Conservation (phyloP, 2,113 vertebrate species). For the Crotophaga sulcirostris region DNA sequence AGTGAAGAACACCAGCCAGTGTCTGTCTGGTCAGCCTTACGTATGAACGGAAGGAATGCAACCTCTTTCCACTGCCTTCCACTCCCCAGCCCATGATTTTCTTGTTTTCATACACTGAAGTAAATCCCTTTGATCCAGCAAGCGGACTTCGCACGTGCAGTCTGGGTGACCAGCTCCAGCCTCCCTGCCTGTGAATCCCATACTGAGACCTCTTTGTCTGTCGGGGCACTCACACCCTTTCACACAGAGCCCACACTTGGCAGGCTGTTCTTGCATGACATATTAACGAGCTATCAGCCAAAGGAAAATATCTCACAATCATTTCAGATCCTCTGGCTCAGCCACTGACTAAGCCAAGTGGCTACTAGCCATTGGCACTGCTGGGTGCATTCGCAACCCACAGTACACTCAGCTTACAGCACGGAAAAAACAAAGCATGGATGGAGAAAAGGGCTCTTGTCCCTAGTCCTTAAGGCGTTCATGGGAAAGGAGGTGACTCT, state of each 20-base stretch:
- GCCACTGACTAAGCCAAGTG: conserved; percentile 44
- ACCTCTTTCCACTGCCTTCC: conserved; percentile 9
- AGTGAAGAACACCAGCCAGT: not conserved
- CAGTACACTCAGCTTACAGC: not conserved
- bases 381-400: not conserved
- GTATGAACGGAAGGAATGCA: conserved; percentile 41
- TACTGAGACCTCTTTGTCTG: conserved; percentile 39
- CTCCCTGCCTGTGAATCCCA: not conserved
- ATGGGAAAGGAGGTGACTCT: not conserved
- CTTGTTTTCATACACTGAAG: conserved; percentile 6
- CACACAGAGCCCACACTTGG: not conserved
- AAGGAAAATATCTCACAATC: conserved; percentile 59
- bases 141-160: not conserved
- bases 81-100: not conserved
- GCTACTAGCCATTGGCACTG: conserved; percentile 55
- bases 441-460: conserved; percentile 2
- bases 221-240: not conserved
- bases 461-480: not conserved
- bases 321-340: conserved; percentile 50
- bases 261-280: conserved; percentile 16
- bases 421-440: not conserved
- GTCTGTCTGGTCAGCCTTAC: conserved; percentile 48
- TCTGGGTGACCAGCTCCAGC: conserved; percentile 4
- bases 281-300: conserved; percentile 21
- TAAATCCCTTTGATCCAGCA: conserved; percentile 12